Conservation (phyloP, 2,888 invertebrate species). For the Balanococcus diminutus region DNA sequence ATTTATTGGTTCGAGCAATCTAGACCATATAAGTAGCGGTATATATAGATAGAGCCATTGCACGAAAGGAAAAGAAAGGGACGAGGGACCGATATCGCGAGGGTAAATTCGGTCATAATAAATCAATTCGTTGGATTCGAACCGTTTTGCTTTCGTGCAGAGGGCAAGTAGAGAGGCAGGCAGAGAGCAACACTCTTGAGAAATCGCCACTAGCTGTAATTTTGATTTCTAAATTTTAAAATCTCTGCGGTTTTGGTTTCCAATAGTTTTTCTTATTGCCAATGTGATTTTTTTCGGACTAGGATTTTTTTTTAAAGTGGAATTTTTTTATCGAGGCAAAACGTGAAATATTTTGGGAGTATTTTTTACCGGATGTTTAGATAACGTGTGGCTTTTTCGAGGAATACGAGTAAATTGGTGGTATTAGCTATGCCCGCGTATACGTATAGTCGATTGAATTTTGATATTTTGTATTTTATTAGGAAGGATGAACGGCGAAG, state of each 20-base stretch:
- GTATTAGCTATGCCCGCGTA: not conserved
- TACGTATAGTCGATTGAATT: not conserved
- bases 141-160: not conserved
- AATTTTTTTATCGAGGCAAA: not conserved
- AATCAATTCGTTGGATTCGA: not conserved
- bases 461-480: not conserved
- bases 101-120: conserved; percentile 12
- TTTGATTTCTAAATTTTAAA: conserved; percentile 17
- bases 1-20: not conserved
- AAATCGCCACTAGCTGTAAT: not conserved
- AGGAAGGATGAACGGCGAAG: not conserved
- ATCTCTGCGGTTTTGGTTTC: not conserved
- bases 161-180: not conserved
- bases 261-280: not conserved
- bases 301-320: not conserved
- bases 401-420: no score
- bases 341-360: no score
- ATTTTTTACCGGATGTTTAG: no score
- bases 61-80: not conserved
- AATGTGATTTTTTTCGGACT: no score
- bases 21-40: not conserved
- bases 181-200: not conserved
- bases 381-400: not conserved
- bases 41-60: no score
- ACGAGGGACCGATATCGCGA: not conserved